A percentile compares a stretch with the other conserved stretches of the same genome.
These are phyloP conservation scores for Platichthys flesus DNA, from an alignment of 2,113 vertebrate species.

Conservation along the genomic window DNA sequence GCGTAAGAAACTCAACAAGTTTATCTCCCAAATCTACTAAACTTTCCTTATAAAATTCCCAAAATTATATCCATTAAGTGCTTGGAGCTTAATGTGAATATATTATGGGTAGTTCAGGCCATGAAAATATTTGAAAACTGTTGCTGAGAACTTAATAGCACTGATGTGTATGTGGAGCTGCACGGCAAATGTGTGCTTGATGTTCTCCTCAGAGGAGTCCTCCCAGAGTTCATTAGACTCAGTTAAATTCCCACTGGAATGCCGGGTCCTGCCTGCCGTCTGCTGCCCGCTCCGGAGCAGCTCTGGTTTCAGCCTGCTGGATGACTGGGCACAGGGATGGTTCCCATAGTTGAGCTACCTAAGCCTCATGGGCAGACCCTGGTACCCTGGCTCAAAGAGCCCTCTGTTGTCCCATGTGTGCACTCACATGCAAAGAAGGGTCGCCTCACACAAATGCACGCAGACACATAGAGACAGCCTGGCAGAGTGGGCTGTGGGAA, in stretches of 20 bases:
- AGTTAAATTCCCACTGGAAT: conserved; percentile 65
- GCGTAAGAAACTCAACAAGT: no score
- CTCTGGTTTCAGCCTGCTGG: conserved; percentile 74
- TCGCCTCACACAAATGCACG: conserved; percentile 63
- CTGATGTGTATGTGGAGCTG: not conserved
- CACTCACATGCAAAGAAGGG: conserved; percentile 35
- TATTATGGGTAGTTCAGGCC: not conserved
- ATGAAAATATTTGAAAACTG: not conserved
- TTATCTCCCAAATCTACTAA: not conserved
- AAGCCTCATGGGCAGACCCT: conserved; percentile 62
- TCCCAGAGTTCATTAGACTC: conserved; percentile 54
- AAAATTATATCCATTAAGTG: not conserved
- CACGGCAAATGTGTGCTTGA: conserved; percentile 12
- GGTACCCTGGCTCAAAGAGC: conserved; percentile 77
- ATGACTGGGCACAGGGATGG: conserved; percentile 69
- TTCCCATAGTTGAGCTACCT: conserved; percentile 83
- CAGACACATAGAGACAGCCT: conserved; percentile 66
- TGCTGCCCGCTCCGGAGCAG: conserved; percentile 57
- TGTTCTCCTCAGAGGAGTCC: conserved; percentile 32
- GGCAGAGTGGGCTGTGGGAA: conserved; percentile 70
- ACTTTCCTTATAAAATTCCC: not conserved
- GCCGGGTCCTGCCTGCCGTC: conserved; percentile 68
- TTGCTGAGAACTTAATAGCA: not conserved
- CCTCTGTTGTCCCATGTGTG: conserved; percentile 75
- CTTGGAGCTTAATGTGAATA: not conserved